Evolutionary conservation across 2,797 vertebrate species (phyloP).

Genomic region (Pangasius mekongensis): DNA sequence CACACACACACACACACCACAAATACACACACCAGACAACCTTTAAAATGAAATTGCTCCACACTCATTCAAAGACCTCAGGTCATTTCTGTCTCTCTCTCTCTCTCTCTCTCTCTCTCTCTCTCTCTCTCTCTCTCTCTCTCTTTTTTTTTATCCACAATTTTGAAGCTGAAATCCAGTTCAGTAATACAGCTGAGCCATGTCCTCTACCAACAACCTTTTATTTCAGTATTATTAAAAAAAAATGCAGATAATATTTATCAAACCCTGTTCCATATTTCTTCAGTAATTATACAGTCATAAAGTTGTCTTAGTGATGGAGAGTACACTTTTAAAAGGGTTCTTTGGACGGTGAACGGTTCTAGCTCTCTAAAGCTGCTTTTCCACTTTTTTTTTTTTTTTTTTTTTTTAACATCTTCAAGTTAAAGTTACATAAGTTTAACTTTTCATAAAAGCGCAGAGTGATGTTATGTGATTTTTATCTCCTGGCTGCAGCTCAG

Average conservation of each 20-base stretch:
- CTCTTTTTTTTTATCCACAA: not conserved
- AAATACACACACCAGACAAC: conserved; percentile 21
- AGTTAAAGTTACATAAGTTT: not conserved
- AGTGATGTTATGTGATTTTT: not conserved
- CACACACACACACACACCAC: conserved; percentile 28
- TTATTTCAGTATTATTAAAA: not conserved
- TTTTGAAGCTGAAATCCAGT: not conserved
- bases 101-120: not conserved
- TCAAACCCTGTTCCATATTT: not conserved
- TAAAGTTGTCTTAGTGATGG: not conserved
- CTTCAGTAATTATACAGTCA: not conserved
- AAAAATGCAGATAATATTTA: not conserved
- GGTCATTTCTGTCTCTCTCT: conserved; percentile 11
- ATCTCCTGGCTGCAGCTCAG: not conserved
- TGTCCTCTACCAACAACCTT: not conserved
- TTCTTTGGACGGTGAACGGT: not conserved
- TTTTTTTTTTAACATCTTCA: not conserved
- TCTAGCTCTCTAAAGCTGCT: not conserved
- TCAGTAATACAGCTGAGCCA: not conserved
- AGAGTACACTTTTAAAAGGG: not conserved
- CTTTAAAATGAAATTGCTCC: conserved; percentile 47
- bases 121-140: not conserved
- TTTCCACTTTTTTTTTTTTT: not conserved
- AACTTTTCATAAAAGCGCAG: not conserved
- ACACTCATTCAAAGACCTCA: conserved; percentile 17